Conservation (phyloP, 2,888 invertebrate genomes). For the Plagiodera versicolora region DNA sequence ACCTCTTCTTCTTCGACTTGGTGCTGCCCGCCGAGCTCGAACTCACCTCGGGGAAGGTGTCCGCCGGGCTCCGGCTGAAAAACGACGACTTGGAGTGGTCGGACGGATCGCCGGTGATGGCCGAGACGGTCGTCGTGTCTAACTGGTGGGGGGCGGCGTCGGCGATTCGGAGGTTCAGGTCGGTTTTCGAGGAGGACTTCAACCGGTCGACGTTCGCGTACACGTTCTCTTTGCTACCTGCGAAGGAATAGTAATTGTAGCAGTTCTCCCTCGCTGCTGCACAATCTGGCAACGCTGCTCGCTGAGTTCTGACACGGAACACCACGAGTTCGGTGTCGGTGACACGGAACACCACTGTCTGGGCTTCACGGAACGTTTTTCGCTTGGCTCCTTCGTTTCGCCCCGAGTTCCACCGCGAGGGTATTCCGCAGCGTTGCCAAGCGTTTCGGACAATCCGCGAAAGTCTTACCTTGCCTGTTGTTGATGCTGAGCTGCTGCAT, state of each 20-base stretch:
- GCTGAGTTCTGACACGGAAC: no score
- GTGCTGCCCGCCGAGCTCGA: conserved; percentile 38
- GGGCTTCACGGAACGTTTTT: no score
- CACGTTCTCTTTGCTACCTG: conserved; percentile 47
- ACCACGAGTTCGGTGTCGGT: no score
- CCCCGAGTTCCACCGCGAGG: no score
- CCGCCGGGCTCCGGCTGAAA: neutral
- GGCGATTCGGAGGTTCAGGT: conserved; percentile 30
- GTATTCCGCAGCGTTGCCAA: no score
- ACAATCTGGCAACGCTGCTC: no score
- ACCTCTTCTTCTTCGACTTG: conserved; percentile 61
- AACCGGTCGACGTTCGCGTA: conserved; percentile 48
- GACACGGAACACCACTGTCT: no score
- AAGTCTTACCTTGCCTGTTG: conserved; percentile 32
- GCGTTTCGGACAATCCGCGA: no score
- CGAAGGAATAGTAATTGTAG: neutral
- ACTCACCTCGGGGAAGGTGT: conserved; percentile 35
- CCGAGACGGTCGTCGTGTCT: conserved; percentile 20
- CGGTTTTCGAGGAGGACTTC: conserved; percentile 40
- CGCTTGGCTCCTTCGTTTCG: no score
- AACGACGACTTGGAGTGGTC: no score
- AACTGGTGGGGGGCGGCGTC: conserved; percentile 27
- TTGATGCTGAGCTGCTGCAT: conserved; percentile 41
- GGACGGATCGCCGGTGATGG: conserved; percentile 20
- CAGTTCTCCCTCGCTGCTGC: no score